Conservation (phyloP, 2,797 vertebrate species). For the Semaprochilodus insignis region DNA sequence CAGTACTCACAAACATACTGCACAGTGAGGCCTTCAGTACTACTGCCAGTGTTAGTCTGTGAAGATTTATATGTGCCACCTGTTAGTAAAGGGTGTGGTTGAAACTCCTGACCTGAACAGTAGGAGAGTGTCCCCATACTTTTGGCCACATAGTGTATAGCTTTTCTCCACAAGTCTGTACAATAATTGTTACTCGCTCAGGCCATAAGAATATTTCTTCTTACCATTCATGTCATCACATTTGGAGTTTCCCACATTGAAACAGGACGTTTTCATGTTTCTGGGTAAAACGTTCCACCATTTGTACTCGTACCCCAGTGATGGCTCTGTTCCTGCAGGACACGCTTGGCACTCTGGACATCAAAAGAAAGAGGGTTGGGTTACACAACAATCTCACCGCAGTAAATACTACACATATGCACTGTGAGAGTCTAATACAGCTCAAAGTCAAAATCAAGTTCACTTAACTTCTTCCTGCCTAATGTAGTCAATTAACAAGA, state of each 20-base stretch:
- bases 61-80: no score
- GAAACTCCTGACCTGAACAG: no score
- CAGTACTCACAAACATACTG: no score
- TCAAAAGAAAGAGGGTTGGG: background rate
- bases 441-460: no score
- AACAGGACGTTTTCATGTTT: constrained; percentile 98
- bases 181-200: background rate
- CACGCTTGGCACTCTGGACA: constrained; percentile 86
- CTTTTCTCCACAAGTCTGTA: background rate
- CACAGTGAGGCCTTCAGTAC: no score
- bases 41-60: no score
- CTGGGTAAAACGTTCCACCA: constrained; percentile 96
- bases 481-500: no score
- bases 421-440: background rate
- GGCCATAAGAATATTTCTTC: constrained; percentile 47
- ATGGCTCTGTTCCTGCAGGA: constrained; percentile 95
- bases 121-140: no score
- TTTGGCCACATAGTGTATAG: background rate
- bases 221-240: constrained; percentile 96
- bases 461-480: no score
- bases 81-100: no score
- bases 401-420: background rate
- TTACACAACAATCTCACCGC: background rate
- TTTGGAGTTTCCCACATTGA: constrained; percentile 96
- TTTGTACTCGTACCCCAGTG: constrained; percentile 92